phyloP scores from a whole-genome alignment of 2,797 vertebrate species.

The Lacerta bilineata region DNA sequence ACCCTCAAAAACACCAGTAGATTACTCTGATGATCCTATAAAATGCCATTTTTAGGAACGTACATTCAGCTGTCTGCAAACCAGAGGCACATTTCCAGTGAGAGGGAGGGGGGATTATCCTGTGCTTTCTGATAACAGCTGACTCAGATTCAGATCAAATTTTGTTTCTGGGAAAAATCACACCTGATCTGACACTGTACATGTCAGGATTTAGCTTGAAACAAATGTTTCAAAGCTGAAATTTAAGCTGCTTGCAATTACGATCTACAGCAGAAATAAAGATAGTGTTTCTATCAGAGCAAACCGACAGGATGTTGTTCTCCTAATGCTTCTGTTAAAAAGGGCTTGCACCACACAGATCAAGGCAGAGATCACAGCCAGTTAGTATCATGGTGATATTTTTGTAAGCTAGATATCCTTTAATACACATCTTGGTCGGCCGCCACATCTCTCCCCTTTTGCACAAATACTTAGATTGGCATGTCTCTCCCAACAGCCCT shows the following conservation, averaged over 20 bases:
- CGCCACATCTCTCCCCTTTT: not conserved
- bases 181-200: not conserved
- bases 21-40: conserved; percentile 12
- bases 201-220: conserved; percentile 8
- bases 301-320: not conserved
- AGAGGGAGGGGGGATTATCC: not conserved
- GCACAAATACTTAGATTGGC: not conserved
- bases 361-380: not conserved
- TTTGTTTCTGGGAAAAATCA: conserved; percentile 42
- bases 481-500: not conserved
- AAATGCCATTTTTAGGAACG: not conserved
- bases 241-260: not conserved
- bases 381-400: not conserved
- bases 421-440: not conserved
- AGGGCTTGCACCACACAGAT: not conserved
- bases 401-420: not conserved
- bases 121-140: not conserved
- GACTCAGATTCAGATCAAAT: conserved; percentile 46
- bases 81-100: not conserved
- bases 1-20: conserved; percentile 42
- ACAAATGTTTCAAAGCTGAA: not conserved
- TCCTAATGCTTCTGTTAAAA: not conserved
- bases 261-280: not conserved
- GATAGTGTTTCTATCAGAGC: not conserved
- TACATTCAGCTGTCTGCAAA: not conserved